Evolutionary conservation across 2,113 vertebrate species (phyloP), one percentile per base, ranked within the genome.

Genomic region (Centropus bengalensis): DNA sequence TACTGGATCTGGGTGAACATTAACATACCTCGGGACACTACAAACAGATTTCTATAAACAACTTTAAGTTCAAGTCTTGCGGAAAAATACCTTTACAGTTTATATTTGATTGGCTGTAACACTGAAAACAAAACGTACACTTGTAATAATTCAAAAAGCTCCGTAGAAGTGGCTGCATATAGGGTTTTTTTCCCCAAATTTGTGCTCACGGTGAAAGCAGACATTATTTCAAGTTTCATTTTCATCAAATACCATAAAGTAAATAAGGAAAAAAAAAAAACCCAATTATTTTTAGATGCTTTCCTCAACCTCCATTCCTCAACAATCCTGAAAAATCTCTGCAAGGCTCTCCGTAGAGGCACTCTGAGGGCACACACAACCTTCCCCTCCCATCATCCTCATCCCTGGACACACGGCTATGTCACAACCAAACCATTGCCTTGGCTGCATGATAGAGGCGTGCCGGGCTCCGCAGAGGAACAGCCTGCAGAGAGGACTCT

Each of bases 131-230:
- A 96, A 96, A 93, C 3, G 6, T 91, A 97, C 83, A 93, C 85
- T 94, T 82, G 62, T 89, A 94, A 56, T 86, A 83, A 78, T 95
- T 94, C 87, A 58, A 92, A 97, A 96, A 95, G 47, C 59, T 93
- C 86, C 49, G 60, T 88, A 91, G 93, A 95, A 89, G 38, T 67
- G 58, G 93, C 40, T 47, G 66, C 45, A 69, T 90, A 59, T 54
- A 81, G 38, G 12, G 12, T 22, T 47, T 76, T 89, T 58, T 21
- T 13, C 60, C 76, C 95, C 64, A 86, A 77, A 93, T 90, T 85
- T 97, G 96, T 97, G 96, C 97, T 98, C 90, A 89, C 7, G 30
- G 79, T 95, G 79, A 89, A 96, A 93, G 81, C 47, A 86, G 91
- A 90, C 27, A 18, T 94, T 92, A 84, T 86, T 95, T 96, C 94